Percentiles rank a stretch among this genome's conserved stretches.
These are phyloP conservation scores for Epizoanthus scotinus DNA, from an alignment of 92 coral and sea anemone species.

Conservation along the genomic window DNA sequence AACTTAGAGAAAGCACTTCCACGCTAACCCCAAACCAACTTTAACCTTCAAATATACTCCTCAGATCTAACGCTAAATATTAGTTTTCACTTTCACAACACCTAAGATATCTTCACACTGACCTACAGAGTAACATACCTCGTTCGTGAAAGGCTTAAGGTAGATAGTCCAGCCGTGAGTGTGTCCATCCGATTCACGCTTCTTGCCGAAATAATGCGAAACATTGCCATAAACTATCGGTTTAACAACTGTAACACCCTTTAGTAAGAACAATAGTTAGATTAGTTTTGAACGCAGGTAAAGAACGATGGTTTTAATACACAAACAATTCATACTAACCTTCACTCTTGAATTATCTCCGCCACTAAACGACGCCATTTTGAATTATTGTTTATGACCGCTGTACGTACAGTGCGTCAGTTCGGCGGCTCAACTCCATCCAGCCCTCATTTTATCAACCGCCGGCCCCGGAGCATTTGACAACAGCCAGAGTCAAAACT, in stretches of 20 bases:
- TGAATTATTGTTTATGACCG: slow-evolving; percentile 36
- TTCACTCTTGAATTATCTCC: slow-evolving; percentile 92
- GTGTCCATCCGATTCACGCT: slow-evolving; percentile 94
- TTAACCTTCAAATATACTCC: not conserved
- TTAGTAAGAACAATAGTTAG: slow-evolving; percentile 1
- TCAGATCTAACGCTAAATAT: too few relatives aligned
- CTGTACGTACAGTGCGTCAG: not conserved
- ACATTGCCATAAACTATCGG: slow-evolving; percentile 93
- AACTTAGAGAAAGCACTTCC: too few relatives aligned
- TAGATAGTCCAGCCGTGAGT: slow-evolving; percentile 98
- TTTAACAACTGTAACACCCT: slow-evolving; percentile 90
- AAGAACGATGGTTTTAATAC: not conserved
- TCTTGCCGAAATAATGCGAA: slow-evolving; percentile 97
- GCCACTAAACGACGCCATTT: slow-evolving; percentile 92
- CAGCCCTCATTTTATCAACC: not conserved
- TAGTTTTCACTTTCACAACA: too few relatives aligned
- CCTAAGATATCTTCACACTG: too few relatives aligned
- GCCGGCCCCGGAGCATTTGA: too few relatives aligned
- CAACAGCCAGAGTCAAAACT: too few relatives aligned
- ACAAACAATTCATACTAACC: slow-evolving; percentile 55
- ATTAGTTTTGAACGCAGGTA: not conserved
- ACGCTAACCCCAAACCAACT: not conserved
- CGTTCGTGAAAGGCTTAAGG: slow-evolving; percentile 82
- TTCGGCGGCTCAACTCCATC: slow-evolving; percentile 9
- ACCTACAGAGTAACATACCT: slow-evolving; percentile 49